Conservation (phyloP, 2,113 vertebrate species). For the Ptilonorhynchus violaceus region DNA sequence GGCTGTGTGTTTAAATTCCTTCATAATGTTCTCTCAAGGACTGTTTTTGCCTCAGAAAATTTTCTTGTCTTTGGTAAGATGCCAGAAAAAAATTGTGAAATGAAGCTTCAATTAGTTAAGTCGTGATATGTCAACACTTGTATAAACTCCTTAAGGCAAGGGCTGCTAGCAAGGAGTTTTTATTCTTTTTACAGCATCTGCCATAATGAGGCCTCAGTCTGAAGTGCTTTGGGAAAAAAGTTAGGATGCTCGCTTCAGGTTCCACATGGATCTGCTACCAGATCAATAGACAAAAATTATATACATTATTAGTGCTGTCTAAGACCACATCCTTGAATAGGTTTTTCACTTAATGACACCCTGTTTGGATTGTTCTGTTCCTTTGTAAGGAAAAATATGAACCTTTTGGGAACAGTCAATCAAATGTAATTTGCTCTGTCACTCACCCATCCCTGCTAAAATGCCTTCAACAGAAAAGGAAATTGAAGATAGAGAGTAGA, state of each 20-base stretch:
- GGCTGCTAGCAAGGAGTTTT: neutral
- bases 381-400: neutral
- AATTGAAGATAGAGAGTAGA: neutral
- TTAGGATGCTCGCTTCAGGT: neutral
- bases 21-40: neutral
- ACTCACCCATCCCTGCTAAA: neutral
- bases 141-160: neutral
- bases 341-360: neutral
- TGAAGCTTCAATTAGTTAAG: conserved; percentile 14
- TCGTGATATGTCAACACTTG: conserved; percentile 20
- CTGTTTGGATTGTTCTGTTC: neutral
- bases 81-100: conserved; percentile 6
- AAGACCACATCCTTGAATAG: neutral
- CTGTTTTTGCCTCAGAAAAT: neutral
- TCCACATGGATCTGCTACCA: neutral
- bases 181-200: neutral
- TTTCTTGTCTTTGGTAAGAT: neutral
- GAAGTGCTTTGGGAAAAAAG: neutral
- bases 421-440: neutral
- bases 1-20: neutral
- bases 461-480: neutral
- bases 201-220: neutral
- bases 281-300: neutral
- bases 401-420: neutral
- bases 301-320: neutral